Percentiles rank a stretch among this genome's conserved stretches.
phyloP scores from a whole-genome alignment of 2,797 vertebrate genomes.

The Sciaenops ocellatus region DNA sequence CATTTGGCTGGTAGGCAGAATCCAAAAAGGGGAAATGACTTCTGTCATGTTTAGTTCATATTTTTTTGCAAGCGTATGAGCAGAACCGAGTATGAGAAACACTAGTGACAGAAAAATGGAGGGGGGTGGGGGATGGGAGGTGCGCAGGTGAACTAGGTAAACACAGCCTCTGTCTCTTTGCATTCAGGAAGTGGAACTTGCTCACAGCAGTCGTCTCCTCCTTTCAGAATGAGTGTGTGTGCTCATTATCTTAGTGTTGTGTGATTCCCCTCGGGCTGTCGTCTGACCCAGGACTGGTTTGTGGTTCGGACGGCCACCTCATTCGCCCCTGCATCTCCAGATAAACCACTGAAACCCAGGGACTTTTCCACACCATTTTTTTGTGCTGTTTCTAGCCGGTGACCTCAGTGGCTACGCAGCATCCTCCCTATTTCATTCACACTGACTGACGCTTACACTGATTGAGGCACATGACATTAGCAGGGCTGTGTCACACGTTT shows the following conservation, averaged over 20 bases:
- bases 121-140: background rate
- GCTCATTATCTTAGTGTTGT: slow-evolving; percentile 73
- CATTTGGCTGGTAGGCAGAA: background rate
- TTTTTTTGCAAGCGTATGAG: background rate
- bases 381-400: slow-evolving; percentile 22
- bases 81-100: background rate
- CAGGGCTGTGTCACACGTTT: slow-evolving; percentile 37
- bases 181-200: slow-evolving; percentile 80
- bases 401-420: slow-evolving; percentile 40
- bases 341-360: slow-evolving; percentile 79
- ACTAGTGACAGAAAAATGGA: background rate
- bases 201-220: slow-evolving; percentile 69
- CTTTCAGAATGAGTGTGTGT: slow-evolving; percentile 84
- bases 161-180: slow-evolving; percentile 62
- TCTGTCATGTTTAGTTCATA: slow-evolving; percentile 6
- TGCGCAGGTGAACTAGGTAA: slow-evolving; percentile 58
- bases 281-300: slow-evolving; percentile 71
- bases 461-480: slow-evolving; percentile 19
- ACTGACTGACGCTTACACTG: slow-evolving; percentile 3
- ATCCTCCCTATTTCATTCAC: slow-evolving; percentile 37
- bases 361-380: slow-evolving; percentile 87
- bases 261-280: slow-evolving; percentile 83
- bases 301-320: slow-evolving; percentile 77
- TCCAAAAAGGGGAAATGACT: slow-evolving; percentile 38
- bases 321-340: slow-evolving; percentile 78